Conservation (phyloP, 2,888 invertebrate genomes). For the Trypoxylon attenuatum region DNA sequence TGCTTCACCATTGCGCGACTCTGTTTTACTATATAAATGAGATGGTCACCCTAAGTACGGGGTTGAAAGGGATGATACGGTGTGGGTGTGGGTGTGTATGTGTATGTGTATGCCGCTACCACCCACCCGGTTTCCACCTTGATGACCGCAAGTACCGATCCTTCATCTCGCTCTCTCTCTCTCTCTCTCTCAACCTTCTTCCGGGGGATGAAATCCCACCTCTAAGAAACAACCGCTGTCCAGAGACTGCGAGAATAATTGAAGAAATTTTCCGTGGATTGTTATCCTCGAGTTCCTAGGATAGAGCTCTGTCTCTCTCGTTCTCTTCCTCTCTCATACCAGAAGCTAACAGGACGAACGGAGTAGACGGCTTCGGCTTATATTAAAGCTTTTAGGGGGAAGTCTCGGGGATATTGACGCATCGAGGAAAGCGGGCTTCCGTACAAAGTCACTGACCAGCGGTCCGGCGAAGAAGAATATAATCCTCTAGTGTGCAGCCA, state of each 20-base stretch:
- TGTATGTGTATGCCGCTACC: conserved; percentile 50
- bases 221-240: conserved; percentile 36
- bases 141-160: conserved; percentile 53
- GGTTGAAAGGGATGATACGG: conserved; percentile 60
- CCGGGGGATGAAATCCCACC: conserved; percentile 21
- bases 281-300: no score
- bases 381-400: no score
- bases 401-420: not conserved
- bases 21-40: conserved; percentile 69
- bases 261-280: no score
- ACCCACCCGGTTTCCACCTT: conserved; percentile 51
- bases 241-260: no score
- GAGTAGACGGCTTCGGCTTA: no score
- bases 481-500: conserved; percentile 68
- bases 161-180: conserved; percentile 46
- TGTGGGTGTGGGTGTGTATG: conserved; percentile 59
- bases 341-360: no score
- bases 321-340: no score
- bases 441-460: conserved; percentile 45
- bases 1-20: conserved; percentile 59
- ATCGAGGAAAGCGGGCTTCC: conserved; percentile 21
- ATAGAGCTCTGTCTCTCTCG: no score
- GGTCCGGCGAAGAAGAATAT: conserved; percentile 67
- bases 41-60: conserved; percentile 65
- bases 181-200: conserved; percentile 7